Base-by-base conservation (phyloP, 2,888 invertebrate species). In the Machimus atricapillus region DNA sequence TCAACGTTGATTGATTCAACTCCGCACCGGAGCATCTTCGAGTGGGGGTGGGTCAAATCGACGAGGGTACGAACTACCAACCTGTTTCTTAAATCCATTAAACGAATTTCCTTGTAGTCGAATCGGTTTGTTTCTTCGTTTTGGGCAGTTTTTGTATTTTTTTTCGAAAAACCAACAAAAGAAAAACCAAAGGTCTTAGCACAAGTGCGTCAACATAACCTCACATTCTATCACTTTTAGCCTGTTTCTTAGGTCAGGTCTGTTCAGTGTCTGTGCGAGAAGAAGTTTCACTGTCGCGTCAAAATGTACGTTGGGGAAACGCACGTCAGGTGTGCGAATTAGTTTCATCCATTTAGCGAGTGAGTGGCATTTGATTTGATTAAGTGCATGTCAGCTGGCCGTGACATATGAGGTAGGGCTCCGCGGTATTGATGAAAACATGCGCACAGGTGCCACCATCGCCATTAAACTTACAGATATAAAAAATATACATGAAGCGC, bases 321-420 rank as follows among this genome's bases (percentile, higher is more conserved):
- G 16, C 74, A 16, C 46, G 73, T 23, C 27, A 83, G 58, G 19
- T 58, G 66, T 66, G n/a, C 34, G 74, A 34, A 14, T 43, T 27
- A 31, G 23, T 74, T 40, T 74, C 27, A 74, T 73, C 85, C 74
- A 37, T 74, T 83, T 85, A 46, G 19, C 19, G 43, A 58, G 85
- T 46, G 74, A 43, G 43, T 85, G 74, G n/a, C 74, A 85, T 85
- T 73, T 74, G 85, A 40, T 88, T 86, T 78, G 79, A 79, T 88
- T 85, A 74, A 73, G 46, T 85, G 85, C 85, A 86, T 87, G 88
- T 88, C 88, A 88, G 88, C 88, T 88, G 88, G 86, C 87, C 86
- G 58, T 87, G 56, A 77, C 73, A 86, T 43, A 85, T 85, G 85
- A 85, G 74, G n/a, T 74, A 31, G 58, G 37, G 74, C 74, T 27